Conservation (phyloP, 2,113 vertebrate species). For the Cynopterus brachyotis region DNA sequence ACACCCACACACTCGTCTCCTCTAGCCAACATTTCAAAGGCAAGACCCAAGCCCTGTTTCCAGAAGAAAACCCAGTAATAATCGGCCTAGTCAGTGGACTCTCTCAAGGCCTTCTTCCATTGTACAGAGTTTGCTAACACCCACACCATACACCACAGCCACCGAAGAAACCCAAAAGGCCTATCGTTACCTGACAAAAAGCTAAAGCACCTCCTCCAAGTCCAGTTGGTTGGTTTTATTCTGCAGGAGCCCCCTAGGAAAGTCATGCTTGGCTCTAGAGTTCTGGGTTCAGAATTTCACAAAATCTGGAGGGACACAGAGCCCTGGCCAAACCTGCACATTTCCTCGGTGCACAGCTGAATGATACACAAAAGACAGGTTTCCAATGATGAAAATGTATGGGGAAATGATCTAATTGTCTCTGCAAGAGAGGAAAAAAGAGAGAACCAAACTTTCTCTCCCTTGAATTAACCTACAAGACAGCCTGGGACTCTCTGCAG, state of each 20-base stretch:
- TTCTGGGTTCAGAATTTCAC: conserved; percentile 82
- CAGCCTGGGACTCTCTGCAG: conserved; percentile 50
- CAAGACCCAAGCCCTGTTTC: conserved; percentile 63
- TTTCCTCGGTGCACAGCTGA: conserved; percentile 86
- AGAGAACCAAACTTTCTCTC: neutral
- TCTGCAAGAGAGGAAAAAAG: neutral
- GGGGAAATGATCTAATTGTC: conserved; percentile 69
- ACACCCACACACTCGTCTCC: neutral
- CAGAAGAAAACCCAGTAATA: conserved; percentile 76
- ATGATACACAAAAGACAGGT: conserved; percentile 85
- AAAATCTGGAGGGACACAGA: conserved; percentile 83
- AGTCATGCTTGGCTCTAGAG: conserved; percentile 78
- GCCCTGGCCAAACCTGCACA: conserved; percentile 80
- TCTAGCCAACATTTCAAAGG: conserved; percentile 67
- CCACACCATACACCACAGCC: conserved; percentile 83
- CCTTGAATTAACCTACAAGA: conserved; percentile 46
- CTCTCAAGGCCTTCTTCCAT: conserved; percentile 79
- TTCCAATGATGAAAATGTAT: conserved; percentile 72
- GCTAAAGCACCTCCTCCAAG: conserved; percentile 83
- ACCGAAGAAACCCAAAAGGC: conserved; percentile 85
- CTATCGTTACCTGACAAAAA: conserved; percentile 90
- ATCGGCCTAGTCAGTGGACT: conserved; percentile 76
- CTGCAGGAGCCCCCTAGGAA: conserved; percentile 81
- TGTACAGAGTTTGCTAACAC: conserved; percentile 86
- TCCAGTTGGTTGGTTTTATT: conserved; percentile 84